These are phyloP conservation scores for Nomada flava DNA, from an alignment of 2,888 invertebrate genomes.

Conservation along the genomic window DNA sequence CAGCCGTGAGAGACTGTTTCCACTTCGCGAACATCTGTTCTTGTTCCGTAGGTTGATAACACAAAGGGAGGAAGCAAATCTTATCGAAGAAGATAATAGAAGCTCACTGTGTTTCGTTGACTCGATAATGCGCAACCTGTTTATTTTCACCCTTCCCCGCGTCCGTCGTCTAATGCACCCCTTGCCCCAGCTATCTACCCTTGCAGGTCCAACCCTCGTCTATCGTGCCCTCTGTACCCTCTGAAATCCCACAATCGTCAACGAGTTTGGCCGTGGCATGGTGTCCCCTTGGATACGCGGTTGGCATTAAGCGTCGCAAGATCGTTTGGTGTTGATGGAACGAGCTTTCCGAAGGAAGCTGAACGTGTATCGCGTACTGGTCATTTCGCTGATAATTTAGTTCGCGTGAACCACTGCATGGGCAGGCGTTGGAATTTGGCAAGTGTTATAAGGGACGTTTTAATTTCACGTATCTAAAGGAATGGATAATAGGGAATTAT, in stretches of 20 bases:
- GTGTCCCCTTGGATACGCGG: conserved; percentile 30
- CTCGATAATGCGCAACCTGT: conserved; percentile 70
- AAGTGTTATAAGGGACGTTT: not conserved
- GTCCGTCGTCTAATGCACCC: conserved; percentile 71
- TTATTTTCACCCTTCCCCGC: conserved; percentile 69
- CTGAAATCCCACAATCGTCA: conserved; percentile 43
- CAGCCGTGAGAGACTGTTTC: conserved; percentile 7
- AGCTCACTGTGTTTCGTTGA: conserved; percentile 58
- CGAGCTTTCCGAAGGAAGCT: conserved; percentile 2
- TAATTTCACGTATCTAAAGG: no score
- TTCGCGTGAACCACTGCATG: not conserved
- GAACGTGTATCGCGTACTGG: conserved; percentile 30
- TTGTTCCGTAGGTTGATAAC: not conserved
- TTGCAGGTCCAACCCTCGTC: conserved; percentile 18
- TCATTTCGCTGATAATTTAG: conserved; percentile 31
- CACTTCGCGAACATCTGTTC: conserved; percentile 27
- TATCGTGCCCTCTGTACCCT: conserved; percentile 43
- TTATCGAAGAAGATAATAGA: conserved; percentile 69
- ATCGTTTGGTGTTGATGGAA: conserved; percentile 53
- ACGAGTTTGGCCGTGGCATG: conserved; percentile 47
- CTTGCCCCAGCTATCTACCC: conserved; percentile 54
- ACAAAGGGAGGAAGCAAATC: conserved; percentile 18
- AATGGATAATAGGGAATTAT: no score
- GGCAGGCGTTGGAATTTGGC: not conserved
- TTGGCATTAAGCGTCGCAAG: conserved; percentile 47